Conservation (phyloP, 2,888 invertebrate genomes). For the Azorinus chamasolen region DNA sequence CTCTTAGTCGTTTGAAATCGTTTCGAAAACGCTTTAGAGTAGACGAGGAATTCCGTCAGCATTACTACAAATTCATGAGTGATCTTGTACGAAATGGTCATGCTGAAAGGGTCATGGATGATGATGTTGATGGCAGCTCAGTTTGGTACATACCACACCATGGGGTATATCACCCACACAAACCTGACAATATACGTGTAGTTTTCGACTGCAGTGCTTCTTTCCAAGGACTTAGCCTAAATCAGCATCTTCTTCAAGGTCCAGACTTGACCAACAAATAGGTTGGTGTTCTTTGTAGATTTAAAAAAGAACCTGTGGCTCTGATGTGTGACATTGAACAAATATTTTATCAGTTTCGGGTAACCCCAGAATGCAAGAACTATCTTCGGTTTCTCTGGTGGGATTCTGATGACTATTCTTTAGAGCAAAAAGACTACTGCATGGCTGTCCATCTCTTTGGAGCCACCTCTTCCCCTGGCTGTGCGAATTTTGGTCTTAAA, state of each 20-base stretch:
- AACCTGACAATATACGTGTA: constrained; percentile 34
- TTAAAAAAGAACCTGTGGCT: constrained; percentile 39
- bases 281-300: constrained; percentile 55
- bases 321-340: constrained; percentile 55
- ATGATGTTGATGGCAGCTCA: background rate
- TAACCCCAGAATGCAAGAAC: constrained; percentile 33
- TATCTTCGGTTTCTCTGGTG: constrained; percentile 58
- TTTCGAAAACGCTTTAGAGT: background rate
- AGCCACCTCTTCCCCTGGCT: constrained; percentile 55
- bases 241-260: constrained; percentile 49
- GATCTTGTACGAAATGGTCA: constrained; percentile 29
- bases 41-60: constrained; percentile 4
- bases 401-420: constrained; percentile 15
- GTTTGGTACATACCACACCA: constrained; percentile 40
- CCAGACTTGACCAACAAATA: constrained; percentile 52
- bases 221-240: constrained; percentile 19
- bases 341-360: constrained; percentile 58
- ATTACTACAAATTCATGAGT: constrained; percentile 25
- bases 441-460: constrained; percentile 63
- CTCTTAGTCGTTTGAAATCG: background rate
- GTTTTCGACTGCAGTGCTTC: constrained; percentile 56
- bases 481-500: constrained; percentile 58
- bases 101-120: constrained; percentile 18
- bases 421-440: constrained; percentile 27
- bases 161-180: constrained; percentile 33